Evolutionary conservation across 2,888 invertebrate genomes (phyloP).

Genomic region (Tenodera sinensis): DNA sequence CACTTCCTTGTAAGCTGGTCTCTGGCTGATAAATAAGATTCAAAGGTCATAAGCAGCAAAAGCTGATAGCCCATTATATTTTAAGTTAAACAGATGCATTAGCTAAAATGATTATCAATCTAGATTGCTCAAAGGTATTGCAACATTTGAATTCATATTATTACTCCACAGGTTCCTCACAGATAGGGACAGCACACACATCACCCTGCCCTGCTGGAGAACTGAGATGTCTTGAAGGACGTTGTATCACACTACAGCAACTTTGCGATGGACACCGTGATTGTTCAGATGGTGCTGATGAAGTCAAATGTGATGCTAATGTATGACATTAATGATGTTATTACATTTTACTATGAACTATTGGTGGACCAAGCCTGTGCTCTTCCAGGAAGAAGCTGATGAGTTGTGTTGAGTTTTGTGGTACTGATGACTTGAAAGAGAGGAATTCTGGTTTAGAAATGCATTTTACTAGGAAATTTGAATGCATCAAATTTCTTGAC

Average conservation of each 20-base stretch:
- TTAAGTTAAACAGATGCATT: too few species aligned
- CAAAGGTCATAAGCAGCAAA: too few species aligned
- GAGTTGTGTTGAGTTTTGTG: neutral
- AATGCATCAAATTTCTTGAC: neutral
- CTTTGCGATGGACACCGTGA: constrained; percentile 60
- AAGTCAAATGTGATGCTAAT: constrained; percentile 51
- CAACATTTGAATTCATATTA: neutral
- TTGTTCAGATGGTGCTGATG: constrained; percentile 62
- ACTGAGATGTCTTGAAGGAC: constrained; percentile 60
- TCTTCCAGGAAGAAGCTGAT: neutral
- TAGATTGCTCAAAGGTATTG: too few species aligned
- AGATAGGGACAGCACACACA: constrained; percentile 40
- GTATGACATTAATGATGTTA: neutral
- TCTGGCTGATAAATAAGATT: too few species aligned
- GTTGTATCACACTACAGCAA: constrained; percentile 60
- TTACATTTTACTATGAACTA: neutral
- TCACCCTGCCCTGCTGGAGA: constrained; percentile 55
- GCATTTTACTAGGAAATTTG: neutral
- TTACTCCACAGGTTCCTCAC: neutral
- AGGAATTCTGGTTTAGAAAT: neutral
- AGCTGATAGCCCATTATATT: too few species aligned
- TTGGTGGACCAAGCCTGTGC: neutral
- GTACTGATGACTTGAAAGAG: neutral
- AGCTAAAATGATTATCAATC: too few species aligned
- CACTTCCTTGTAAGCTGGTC: too few species aligned